These are phyloP conservation scores for Platysteira castanea DNA, from an alignment of 2,113 vertebrate genomes.

Conservation along the genomic window DNA sequence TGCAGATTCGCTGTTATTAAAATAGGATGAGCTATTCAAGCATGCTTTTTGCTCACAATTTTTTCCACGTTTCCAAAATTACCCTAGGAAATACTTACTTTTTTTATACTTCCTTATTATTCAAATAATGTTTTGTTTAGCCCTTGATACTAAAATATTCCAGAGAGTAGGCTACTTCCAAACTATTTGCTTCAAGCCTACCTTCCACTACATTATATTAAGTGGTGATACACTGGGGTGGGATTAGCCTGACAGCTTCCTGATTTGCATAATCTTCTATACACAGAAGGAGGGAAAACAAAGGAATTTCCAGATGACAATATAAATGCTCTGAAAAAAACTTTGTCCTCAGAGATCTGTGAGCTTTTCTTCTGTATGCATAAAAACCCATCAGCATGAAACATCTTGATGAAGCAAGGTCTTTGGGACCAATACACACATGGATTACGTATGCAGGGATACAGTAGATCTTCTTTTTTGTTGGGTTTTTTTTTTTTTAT, in stretches of 20 bases:
- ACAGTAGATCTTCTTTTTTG: not conserved
- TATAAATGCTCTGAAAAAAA: not conserved
- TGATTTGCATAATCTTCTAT: conserved; percentile 22
- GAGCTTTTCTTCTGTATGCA: not conserved
- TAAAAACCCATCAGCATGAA: not conserved
- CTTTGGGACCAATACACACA: not conserved
- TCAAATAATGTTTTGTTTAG: conserved; percentile 8
- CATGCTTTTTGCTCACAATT: not conserved
- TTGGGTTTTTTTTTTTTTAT: not conserved
- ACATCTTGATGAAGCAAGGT: not conserved
- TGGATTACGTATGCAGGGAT: not conserved
- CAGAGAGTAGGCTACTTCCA: not conserved
- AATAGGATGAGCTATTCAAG: not conserved
- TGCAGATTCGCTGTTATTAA: not conserved
- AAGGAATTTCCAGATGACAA: conserved; percentile 22
- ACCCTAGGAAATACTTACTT: not conserved
- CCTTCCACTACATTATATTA: not conserved
- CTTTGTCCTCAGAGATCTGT: not conserved
- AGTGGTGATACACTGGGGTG: not conserved
- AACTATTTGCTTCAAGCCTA: conserved; percentile 7
- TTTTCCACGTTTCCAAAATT: not conserved
- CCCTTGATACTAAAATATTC: conserved; percentile 9
- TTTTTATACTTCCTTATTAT: not conserved
- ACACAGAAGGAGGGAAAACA: conserved; percentile 12
- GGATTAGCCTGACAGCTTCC: conserved; percentile 6